These are phyloP conservation scores for Eueremaeus valkanovi DNA, from an alignment of 2,888 invertebrate genomes.

Conservation along the genomic window DNA sequence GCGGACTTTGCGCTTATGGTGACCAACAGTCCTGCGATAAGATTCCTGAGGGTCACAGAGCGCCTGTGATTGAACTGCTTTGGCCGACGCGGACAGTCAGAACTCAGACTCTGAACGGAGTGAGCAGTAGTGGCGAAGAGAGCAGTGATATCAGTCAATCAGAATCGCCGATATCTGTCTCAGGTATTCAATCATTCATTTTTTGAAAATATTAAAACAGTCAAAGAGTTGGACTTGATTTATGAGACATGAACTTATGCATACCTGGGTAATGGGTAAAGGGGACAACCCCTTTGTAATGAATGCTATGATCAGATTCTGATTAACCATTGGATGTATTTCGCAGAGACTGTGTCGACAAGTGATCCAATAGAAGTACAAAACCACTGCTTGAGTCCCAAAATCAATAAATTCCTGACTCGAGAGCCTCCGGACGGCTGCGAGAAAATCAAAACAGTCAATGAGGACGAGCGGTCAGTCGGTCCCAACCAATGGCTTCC, in stretches of 20 bases:
- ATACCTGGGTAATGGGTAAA: too few relatives aligned
- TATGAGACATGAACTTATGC: too few relatives aligned
- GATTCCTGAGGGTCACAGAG: constrained; percentile 79
- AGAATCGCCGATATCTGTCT: background rate
- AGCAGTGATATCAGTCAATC: constrained; percentile 27
- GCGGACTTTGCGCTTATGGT: constrained; percentile 50
- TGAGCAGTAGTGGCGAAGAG: constrained; percentile 35
- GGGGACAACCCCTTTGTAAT: too few relatives aligned
- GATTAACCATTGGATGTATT: too few relatives aligned
- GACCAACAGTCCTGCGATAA: constrained; percentile 57
- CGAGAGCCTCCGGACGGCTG: constrained; percentile 85
- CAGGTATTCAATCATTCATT: background rate
- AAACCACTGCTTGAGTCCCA: constrained; percentile 67
- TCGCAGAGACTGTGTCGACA: constrained; percentile 16
- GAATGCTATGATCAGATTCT: too few relatives aligned
- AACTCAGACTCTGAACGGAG: constrained; percentile 60
- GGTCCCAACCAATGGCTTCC: constrained; percentile 40
- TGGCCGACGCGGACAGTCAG: constrained; percentile 50
- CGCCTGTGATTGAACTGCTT: constrained; percentile 72
- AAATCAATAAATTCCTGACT: constrained; percentile 77
- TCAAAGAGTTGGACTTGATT: too few relatives aligned
- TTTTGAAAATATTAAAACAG: too few relatives aligned
- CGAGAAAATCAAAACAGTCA: constrained; percentile 67
- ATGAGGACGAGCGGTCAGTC: constrained; percentile 59
- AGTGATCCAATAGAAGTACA: constrained; percentile 43